Evolutionary conservation across 2,113 vertebrate species (phyloP), one percentile per base, ranked within the genome.

Genomic region (Gasterosteus nipponicus): DNA sequence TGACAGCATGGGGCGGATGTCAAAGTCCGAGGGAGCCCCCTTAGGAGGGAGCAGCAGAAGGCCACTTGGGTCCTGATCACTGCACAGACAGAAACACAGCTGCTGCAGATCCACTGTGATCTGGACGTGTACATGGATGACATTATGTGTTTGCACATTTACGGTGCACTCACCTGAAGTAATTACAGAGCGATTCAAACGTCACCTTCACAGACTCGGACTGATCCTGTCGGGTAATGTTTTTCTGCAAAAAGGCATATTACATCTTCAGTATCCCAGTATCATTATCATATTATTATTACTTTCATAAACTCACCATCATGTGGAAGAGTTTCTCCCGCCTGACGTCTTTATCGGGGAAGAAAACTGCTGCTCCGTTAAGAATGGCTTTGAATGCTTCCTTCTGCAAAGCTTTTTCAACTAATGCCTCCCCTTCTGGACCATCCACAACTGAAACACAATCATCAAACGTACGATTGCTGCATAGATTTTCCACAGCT

Each of bases 301-400:
- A 19, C 29, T 8, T 53, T 71, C 5, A 8, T 18, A 49, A 33
- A 76, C 92, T 81, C 57, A 98, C 98, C 97, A 99, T 97, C 96
- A 99, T 96, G 84, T 95, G 87, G 88, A 99, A 98, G 78, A 99
- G 96, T 79, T 95, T 97, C 67, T 96, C 94, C 38, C 97, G 88
- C 56, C 97, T 93, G 83, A 94, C 92, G 41, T 93, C 93, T 80
- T 97, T 96, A 70, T 98, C 95, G 11, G 97, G 97, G 90, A 98
- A 99, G 86, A 99, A 99, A 89, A 99, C 89, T n/a, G 96, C 96
- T 2, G 97, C 98, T 88, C 98, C 98, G 1, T 93, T 95, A 14
- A 98, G 95, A 78, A 99, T 93, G 26, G 97, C 95, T 73, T 96
- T 97, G 60, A 94, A 93, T 1, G 98, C 95, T 87, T 99, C 97